Percentiles rank a stretch among this genome's conserved stretches.
phyloP scores from a whole-genome alignment of 1,140 invertebrate genomes.

The Aphidius gifuensis region DNA sequence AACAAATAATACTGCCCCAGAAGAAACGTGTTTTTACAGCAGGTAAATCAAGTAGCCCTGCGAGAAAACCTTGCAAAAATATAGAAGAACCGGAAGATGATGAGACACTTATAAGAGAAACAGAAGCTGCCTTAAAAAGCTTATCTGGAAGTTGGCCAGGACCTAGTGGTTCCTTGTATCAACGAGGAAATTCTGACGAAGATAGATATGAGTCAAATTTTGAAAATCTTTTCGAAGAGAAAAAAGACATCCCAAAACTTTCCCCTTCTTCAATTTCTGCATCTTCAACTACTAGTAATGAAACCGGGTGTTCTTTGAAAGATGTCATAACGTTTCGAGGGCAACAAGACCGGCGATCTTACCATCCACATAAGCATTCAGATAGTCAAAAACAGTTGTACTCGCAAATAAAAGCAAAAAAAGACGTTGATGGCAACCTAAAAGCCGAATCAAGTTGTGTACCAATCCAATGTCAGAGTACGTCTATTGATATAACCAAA shows the following conservation, averaged over 20 bases:
- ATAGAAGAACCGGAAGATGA: slow-evolving; percentile 63
- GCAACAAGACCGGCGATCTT: slow-evolving; percentile 50
- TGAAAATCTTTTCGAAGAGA: slow-evolving; percentile 82
- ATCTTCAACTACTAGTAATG: slow-evolving; percentile 62
- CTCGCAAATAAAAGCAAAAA: slow-evolving; percentile 32
- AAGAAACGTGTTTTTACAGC: slow-evolving; percentile 61
- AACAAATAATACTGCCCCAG: slow-evolving; percentile 54
- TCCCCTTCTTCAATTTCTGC: slow-evolving; percentile 62
- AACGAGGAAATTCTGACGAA: slow-evolving; percentile 65
- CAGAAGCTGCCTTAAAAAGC: slow-evolving; percentile 79
- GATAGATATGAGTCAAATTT: slow-evolving; percentile 71
- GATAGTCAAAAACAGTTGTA: slow-evolving; percentile 17
- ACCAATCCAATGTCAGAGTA: slow-evolving; percentile 49
- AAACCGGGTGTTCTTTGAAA: slow-evolving; percentile 60
- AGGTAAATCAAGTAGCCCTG: slow-evolving; percentile 52
- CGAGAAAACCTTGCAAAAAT: slow-evolving; percentile 54
- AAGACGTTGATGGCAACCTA: slow-evolving; percentile 29
- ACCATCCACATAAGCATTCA: slow-evolving; percentile 36
- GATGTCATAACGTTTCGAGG: slow-evolving; percentile 66
- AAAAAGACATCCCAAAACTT: slow-evolving; percentile 64
- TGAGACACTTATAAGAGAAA: slow-evolving; percentile 78
- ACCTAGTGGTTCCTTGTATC: slow-evolving; percentile 62
- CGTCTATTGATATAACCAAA: slow-evolving; percentile 24
- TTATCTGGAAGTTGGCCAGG: slow-evolving; percentile 78
- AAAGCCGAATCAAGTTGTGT: slow-evolving; percentile 56